phyloP scores from a whole-genome alignment of 2,797 vertebrate species.

The Balearica regulorum region DNA sequence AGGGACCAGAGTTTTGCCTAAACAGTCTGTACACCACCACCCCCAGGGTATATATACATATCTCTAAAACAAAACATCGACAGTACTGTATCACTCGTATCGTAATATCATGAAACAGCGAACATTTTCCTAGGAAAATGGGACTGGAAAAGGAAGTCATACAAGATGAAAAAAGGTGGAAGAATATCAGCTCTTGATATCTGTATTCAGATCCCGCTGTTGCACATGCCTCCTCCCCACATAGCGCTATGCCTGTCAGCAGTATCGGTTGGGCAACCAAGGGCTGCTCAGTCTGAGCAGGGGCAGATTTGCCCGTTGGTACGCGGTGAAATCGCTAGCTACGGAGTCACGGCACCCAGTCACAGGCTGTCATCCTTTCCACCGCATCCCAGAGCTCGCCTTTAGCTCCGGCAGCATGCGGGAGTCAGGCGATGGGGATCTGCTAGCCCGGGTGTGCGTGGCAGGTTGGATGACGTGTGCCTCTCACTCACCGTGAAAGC shows the following conservation, averaged over 20 bases:
- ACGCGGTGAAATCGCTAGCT: accelerated
- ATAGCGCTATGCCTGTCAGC: accelerated
- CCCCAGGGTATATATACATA: accelerated
- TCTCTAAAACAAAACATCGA: not conserved
- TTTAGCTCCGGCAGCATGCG: accelerated
- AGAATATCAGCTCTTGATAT: not conserved
- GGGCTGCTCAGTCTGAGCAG: not conserved
- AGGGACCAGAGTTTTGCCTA: not conserved
- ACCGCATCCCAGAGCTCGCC: accelerated
- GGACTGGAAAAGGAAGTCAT: not conserved
- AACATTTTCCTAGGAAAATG: not conserved
- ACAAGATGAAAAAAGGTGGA: not conserved
- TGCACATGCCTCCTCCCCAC: not conserved
- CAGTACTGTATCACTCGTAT: not conserved
- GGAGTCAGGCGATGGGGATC: accelerated
- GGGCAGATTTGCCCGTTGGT: not conserved
- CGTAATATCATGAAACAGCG: not conserved
- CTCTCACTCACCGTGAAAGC: not conserved
- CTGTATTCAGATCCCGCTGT: not conserved
- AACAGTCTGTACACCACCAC: not conserved
- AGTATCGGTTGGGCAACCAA: not conserved
- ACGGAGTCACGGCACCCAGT: accelerated
- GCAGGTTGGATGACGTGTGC: not conserved
- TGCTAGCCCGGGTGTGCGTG: accelerated
- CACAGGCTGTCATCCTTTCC: not conserved